These are phyloP conservation scores for Cotesia congregata DNA, from an alignment of 2,888 invertebrate genomes.

Conservation along the genomic window DNA sequence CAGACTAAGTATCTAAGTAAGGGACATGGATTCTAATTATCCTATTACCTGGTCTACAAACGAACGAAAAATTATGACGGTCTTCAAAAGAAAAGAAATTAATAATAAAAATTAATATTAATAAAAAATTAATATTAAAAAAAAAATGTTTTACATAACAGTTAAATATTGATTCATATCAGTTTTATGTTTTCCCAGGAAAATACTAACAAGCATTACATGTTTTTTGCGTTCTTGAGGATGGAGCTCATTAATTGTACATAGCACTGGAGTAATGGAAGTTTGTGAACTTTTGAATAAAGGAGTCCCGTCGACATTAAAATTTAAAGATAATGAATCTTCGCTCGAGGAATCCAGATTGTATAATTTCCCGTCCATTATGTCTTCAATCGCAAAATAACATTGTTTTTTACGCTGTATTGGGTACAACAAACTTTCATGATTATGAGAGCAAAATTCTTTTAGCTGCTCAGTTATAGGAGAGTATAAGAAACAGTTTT, in stretches of 20 bases:
- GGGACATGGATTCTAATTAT: too few species aligned
- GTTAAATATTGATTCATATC: too few species aligned
- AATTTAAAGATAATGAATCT: background rate
- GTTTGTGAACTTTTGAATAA: background rate
- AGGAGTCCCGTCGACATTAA: background rate
- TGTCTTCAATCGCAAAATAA: background rate
- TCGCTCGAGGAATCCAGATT: background rate
- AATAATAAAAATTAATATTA: too few species aligned
- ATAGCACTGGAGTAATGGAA: background rate
- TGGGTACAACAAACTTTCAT: conserved; percentile 12
- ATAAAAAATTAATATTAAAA: too few species aligned
- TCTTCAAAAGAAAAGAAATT: too few species aligned
- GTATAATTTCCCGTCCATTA: background rate
- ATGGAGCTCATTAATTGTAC: conserved; percentile 37
- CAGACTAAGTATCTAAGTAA: too few species aligned
- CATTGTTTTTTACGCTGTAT: background rate
- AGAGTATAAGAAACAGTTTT: too few species aligned
- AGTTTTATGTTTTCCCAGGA: too few species aligned
- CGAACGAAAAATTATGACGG: too few species aligned
- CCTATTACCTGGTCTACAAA: too few species aligned
- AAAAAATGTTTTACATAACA: too few species aligned
- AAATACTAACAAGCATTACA: background rate
- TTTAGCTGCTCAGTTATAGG: background rate
- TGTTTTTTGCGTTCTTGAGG: background rate
- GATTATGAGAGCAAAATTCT: conserved; percentile 9